Percentiles rank a stretch among this genome's conserved stretches.
phyloP scores from a whole-genome alignment of 2,888 invertebrate genomes.

The Drosophila melanosoma region DNA sequence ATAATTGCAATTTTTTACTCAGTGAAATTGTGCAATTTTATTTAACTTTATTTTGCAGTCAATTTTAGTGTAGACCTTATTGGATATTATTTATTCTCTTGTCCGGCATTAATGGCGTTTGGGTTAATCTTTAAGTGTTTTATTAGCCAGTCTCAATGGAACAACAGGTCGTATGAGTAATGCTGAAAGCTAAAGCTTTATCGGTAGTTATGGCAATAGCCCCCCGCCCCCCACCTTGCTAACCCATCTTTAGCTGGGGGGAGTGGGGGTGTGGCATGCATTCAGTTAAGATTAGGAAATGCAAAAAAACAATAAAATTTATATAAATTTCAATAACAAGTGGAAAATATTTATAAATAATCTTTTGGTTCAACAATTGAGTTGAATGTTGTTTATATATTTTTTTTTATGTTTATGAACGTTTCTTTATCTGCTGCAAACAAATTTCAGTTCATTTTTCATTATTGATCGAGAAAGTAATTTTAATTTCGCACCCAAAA shows the following conservation, averaged over 20 bases:
- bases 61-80: background rate
- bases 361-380: background rate
- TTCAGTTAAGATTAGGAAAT: background rate
- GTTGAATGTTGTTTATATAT: conserved; percentile 11
- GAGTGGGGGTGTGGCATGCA: background rate
- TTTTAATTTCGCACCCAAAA: background rate
- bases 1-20: background rate
- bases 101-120: conserved; percentile 46
- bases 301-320: background rate
- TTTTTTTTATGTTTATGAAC: background rate
- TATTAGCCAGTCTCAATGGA: conserved; percentile 51
- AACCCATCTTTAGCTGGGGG: background rate
- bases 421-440: conserved; percentile 1
- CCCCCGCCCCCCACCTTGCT: background rate
- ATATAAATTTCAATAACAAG: conserved; percentile 7
- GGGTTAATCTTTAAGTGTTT: conserved; percentile 41
- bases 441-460: conserved; percentile 12
- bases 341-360: conserved; percentile 17
- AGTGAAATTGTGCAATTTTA: background rate
- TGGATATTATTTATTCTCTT: conserved; percentile 9
- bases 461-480: conserved; percentile 9
- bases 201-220: background rate
- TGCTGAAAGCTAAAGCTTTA: conserved; percentile 12
- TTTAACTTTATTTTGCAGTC: too few relatives aligned
- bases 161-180: conserved; percentile 58